These are phyloP conservation scores for Kryptolebias marmoratus DNA, from an alignment of 2,113 vertebrate species.

Conservation along the genomic window DNA sequence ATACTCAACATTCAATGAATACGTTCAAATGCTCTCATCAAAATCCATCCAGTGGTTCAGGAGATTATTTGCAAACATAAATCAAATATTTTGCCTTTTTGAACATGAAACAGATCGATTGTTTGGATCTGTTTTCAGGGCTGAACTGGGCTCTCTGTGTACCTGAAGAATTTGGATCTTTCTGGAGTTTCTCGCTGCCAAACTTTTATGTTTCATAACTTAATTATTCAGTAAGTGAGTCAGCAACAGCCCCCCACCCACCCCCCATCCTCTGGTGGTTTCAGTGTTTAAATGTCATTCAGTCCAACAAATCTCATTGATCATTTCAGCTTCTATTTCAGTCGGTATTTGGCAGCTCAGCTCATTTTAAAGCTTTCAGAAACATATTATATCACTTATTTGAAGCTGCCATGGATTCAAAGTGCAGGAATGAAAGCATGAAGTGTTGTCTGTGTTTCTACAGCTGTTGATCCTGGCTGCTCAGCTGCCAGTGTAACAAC, in stretches of 20 bases:
- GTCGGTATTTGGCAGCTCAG: background rate
- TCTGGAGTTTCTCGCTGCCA: background rate
- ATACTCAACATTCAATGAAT: no score
- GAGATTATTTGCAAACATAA: no score
- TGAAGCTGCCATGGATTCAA: background rate
- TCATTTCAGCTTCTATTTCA: background rate
- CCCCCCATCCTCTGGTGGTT: background rate
- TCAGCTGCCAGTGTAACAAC: conserved; percentile 18
- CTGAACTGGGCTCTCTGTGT: no score
- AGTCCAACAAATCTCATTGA: background rate
- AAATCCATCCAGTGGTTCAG: no score
- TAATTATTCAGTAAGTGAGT: background rate
- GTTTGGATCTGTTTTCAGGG: no score
- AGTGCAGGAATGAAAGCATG: background rate
- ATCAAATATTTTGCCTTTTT: no score
- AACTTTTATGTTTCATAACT: conserved; percentile 1
- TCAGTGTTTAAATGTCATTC: background rate
- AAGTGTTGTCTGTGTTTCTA: background rate
- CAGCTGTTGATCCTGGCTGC: background rate
- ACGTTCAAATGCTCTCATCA: no score
- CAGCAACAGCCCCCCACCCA: background rate
- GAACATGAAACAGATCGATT: no score
- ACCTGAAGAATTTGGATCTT: background rate
- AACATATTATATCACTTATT: background rate
- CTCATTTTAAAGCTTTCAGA: background rate